A percentile compares a stretch with the other conserved stretches of the same genome.
Evolutionary conservation across 2,888 invertebrate genomes (phyloP).

Genomic region (Chrysotoxum bicinctum): DNA sequence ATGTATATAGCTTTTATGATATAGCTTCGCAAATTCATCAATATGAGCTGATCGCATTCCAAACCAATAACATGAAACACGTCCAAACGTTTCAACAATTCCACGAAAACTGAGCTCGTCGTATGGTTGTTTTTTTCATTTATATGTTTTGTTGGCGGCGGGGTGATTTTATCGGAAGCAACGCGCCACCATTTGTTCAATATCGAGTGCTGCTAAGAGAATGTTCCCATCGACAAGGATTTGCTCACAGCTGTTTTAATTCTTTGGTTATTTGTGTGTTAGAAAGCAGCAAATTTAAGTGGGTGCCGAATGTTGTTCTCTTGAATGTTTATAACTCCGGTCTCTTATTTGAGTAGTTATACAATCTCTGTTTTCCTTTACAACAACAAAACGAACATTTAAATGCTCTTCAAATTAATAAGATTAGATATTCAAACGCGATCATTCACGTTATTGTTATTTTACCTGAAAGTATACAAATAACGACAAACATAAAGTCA

Average conservation of each 20-base stretch:
- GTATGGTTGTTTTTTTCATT: slow-evolving; percentile 60
- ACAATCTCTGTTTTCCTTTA: not conserved
- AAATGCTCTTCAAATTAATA: slow-evolving; percentile 8
- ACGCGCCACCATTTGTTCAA: slow-evolving; percentile 5
- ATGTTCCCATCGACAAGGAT: slow-evolving; percentile 29
- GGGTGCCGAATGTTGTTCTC: slow-evolving; percentile 3
- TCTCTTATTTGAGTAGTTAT: slow-evolving; percentile 3
- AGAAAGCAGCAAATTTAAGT: not conserved
- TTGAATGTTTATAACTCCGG: not conserved
- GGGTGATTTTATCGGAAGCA: slow-evolving; percentile 48
- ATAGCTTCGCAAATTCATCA: slow-evolving; percentile 34
- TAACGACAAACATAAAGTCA: slow-evolving; percentile 22
- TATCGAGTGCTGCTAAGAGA: slow-evolving; percentile 50
- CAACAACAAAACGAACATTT: not conserved
- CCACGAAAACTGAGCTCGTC: slow-evolving; percentile 57
- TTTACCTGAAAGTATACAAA: slow-evolving; percentile 56
- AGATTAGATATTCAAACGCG: slow-evolving; percentile 35
- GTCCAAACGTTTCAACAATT: slow-evolving; percentile 46
- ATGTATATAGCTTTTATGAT: not conserved
- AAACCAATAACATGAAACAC: slow-evolving; percentile 2
- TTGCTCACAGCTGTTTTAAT: not conserved
- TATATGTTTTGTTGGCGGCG: slow-evolving; percentile 37
- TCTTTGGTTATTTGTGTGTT: slow-evolving; percentile 5
- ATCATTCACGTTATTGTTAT: slow-evolving; percentile 38
- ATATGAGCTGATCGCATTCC: slow-evolving; percentile 47